phyloP scores from a whole-genome alignment of 1,140 invertebrate species.

The Eurytemora carolleeae region DNA sequence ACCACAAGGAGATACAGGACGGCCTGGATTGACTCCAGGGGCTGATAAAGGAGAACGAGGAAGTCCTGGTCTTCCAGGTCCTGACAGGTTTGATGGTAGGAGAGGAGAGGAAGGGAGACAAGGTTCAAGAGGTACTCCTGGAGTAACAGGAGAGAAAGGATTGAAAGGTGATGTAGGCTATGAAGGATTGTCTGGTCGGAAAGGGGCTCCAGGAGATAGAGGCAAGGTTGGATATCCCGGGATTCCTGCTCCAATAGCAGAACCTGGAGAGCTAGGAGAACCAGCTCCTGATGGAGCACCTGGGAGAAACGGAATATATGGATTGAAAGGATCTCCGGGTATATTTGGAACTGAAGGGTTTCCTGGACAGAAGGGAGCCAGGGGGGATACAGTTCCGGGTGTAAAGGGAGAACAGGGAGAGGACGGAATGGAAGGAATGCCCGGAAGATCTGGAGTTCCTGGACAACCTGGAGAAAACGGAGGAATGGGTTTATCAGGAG shows the following conservation, averaged over 20 bases:
- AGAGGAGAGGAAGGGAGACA: not conserved
- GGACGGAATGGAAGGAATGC: slow-evolving; percentile 22
- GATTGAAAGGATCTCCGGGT: slow-evolving; percentile 6
- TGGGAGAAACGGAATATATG: not conserved
- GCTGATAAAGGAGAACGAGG: not conserved
- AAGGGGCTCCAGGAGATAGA: not conserved
- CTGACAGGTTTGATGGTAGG: not conserved
- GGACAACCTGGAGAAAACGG: slow-evolving; percentile 9
- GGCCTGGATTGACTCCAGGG: not conserved
- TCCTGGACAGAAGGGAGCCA: not conserved
- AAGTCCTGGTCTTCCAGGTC: not conserved
- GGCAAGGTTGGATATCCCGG: not conserved
- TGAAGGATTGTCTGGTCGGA: not conserved
- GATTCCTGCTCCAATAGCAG: not conserved
- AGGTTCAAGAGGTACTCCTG: not conserved
- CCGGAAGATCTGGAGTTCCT: not conserved
- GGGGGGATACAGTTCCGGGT: slow-evolving; percentile 25
- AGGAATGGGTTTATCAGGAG: slow-evolving; percentile 14
- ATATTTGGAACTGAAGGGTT: slow-evolving; percentile 14
- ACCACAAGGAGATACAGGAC: not conserved
- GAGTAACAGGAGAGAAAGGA: not conserved
- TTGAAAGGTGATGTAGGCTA: not conserved
- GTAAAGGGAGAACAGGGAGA: slow-evolving; percentile 40
- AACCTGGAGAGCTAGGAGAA: not conserved
- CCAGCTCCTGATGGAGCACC: not conserved